phyloP scores from a whole-genome alignment of 2,113 vertebrate species.

The Neolamprologus variostigma region DNA sequence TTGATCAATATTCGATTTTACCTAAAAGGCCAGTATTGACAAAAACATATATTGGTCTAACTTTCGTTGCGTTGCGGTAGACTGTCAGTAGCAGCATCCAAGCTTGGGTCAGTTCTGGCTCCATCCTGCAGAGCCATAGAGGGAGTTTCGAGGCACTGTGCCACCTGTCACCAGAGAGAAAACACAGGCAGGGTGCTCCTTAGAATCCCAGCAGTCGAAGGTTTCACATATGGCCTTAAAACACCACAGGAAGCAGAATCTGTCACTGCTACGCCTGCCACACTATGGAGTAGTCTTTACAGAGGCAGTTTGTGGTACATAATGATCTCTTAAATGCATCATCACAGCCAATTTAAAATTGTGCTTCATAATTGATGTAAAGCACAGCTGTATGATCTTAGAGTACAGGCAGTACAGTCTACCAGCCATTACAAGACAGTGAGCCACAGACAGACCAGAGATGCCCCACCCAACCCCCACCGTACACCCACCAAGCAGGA shows the following conservation, averaged over 20 bases:
- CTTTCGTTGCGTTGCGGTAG: neutral
- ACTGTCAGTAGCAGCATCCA: neutral
- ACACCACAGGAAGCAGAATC: neutral
- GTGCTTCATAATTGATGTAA: neutral
- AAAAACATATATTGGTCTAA: neutral
- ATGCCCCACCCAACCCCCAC: neutral
- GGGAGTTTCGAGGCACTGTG: conserved; percentile 11
- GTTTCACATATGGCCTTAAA: conserved; percentile 3
- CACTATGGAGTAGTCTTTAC: neutral
- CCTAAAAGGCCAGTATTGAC: neutral
- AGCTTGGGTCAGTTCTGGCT: neutral
- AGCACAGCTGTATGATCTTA: neutral
- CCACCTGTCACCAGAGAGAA: conserved; percentile 34
- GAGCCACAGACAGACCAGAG: conserved; percentile 13
- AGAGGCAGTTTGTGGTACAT: neutral
- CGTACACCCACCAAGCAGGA: neutral
- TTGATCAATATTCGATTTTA: neutral
- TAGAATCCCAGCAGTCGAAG: neutral
- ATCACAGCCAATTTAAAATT: neutral
- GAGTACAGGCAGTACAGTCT: neutral
- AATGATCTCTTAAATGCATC: neutral
- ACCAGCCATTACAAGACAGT: neutral
- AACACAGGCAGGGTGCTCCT: conserved; percentile 17
- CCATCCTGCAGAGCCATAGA: conserved; percentile 9
- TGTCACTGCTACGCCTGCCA: neutral